Evolutionary conservation across 2,113 vertebrate genomes (phyloP).

Genomic region (Gallinago media): DNA sequence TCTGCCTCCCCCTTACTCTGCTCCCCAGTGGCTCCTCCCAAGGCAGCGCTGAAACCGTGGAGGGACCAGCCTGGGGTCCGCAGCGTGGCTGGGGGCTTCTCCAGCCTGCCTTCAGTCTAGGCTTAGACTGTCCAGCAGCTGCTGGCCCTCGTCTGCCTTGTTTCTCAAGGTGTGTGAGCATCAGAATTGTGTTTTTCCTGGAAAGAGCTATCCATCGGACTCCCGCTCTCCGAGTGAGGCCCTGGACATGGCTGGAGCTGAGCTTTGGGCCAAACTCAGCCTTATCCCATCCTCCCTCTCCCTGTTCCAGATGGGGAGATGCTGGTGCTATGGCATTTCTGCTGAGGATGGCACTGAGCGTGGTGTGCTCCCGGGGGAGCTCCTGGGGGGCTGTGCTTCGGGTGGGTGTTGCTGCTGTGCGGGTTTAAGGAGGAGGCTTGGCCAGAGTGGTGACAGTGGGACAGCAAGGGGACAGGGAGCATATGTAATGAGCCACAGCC

Average conservation of each 20-base stretch:
- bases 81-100: neutral
- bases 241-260: neutral
- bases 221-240: neutral
- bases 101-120: neutral
- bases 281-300: neutral
- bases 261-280: neutral
- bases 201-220: neutral
- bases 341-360: accelerated
- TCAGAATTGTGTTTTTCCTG: neutral
- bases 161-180: neutral
- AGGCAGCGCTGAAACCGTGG: accelerated
- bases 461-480: neutral
- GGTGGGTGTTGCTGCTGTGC: neutral
- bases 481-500: neutral
- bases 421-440: neutral
- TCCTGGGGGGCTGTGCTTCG: neutral
- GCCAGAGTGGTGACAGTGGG: accelerated
- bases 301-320: neutral
- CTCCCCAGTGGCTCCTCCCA: neutral
- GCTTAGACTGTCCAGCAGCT: neutral
- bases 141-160: neutral
- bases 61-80: accelerated
- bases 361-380: neutral
- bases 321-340: neutral
- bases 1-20: neutral